phyloP scores from a whole-genome alignment of 2,797 vertebrate genomes.

The Eidolon dupreanum region DNA sequence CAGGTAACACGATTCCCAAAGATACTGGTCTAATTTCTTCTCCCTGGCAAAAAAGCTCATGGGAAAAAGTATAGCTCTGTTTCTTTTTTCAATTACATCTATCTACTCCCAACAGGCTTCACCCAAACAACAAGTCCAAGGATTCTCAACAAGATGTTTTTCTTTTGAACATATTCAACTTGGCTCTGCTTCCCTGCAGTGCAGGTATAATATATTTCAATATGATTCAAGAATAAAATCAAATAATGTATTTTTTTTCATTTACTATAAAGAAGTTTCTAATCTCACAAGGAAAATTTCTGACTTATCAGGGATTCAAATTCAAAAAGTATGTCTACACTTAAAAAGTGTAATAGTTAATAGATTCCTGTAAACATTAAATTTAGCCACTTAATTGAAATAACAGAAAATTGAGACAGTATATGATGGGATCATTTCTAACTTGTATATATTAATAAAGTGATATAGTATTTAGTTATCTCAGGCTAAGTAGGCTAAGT shows the following conservation, averaged over 20 bases:
- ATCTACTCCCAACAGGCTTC: slow-evolving; percentile 21
- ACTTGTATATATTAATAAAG: not conserved
- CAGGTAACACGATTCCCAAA: slow-evolving; percentile 6
- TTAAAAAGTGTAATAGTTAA: not conserved
- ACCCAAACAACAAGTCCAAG: slow-evolving; percentile 27
- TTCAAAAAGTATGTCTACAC: not conserved
- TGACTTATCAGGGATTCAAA: not conserved
- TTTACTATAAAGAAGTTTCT: not conserved
- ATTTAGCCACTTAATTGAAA: not conserved
- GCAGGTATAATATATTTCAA: not conserved
- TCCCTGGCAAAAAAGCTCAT: not conserved
- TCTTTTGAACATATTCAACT: slow-evolving; percentile 41
- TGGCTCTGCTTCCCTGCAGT: slow-evolving; percentile 27
- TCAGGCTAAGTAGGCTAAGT: not conserved
- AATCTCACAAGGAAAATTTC: slow-evolving; percentile 8
- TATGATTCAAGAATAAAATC: slow-evolving; percentile 55
- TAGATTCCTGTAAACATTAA: not conserved
- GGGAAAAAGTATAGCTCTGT: not conserved
- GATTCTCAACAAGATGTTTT: slow-evolving; percentile 53
- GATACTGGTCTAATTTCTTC: slow-evolving; percentile 51
- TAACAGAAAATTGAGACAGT: not conserved
- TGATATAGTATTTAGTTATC: not conserved
- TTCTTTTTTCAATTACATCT: slow-evolving; percentile 29
- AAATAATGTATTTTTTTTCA: slow-evolving; percentile 6
- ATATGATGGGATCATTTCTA: not conserved